Evolutionary conservation across 2,797 vertebrate species (phyloP).

Genomic region (Ctenopoma multispine): DNA sequence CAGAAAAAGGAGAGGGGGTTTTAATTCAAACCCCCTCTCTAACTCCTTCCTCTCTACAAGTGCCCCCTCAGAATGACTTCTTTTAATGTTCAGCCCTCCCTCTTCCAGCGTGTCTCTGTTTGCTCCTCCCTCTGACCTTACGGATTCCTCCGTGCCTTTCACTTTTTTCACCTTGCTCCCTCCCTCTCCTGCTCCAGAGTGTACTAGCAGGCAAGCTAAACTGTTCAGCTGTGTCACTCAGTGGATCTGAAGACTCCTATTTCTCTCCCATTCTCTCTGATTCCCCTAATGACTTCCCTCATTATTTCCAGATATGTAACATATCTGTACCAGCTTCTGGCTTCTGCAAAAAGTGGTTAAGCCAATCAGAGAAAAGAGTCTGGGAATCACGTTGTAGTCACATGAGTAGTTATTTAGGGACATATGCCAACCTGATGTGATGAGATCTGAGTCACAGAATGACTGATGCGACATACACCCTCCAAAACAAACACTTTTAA

Average conservation of each 20-base stretch:
- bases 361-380: neutral
- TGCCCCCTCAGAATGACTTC: constrained; percentile 71
- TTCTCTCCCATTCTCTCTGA: constrained; percentile 18
- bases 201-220: constrained; percentile 18
- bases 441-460: constrained; percentile 9
- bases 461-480: constrained; percentile 1
- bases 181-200: constrained; percentile 17
- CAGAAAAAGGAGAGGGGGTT: constrained; percentile 46
- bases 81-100: constrained; percentile 62
- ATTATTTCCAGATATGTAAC: neutral
- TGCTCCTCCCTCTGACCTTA: constrained; percentile 78
- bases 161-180: constrained; percentile 35
- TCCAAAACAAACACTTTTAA: constrained; percentile 19
- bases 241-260: constrained; percentile 17
- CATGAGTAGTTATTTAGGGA: constrained; percentile 32
- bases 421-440: constrained; percentile 26
- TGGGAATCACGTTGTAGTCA: constrained; percentile 29
- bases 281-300: too few species aligned
- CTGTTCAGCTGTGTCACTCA: constrained; percentile 29
- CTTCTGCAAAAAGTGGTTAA: neutral
- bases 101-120: constrained; percentile 59
- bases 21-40: constrained; percentile 63
- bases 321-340: too few species aligned
- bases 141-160: constrained; percentile 61
- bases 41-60: constrained; percentile 65